Evolutionary conservation across 2,888 invertebrate genomes (phyloP), one percentile per base, ranked within the genome.

Genomic region (Altica lythri): DNA sequence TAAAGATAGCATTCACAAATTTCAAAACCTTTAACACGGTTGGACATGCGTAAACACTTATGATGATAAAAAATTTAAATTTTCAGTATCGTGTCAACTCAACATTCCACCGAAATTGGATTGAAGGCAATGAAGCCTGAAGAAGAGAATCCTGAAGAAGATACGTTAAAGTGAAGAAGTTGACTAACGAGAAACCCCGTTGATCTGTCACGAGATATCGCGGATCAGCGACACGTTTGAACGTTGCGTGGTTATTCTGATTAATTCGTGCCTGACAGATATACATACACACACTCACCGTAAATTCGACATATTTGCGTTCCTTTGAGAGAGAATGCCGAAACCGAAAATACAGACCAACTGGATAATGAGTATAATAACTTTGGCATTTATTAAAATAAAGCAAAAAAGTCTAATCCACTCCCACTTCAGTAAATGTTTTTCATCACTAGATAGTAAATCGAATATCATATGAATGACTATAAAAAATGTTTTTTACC

Each of bases 161-260:
- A 22, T 22, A 64, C 56, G 59, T 63, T 57, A 61, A 66, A 66
- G 62, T 67, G 68, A 63, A 70, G 66, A 69, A 69, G 69, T 69
- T 68, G 68, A 68, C 68, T 70, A 72, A 71, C 70, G 68, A 70
- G 69, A 61, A 60, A 66, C 67, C 69, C 68, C 63, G 68, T 61
- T 58, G 66, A 67, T 63, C 61, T 56, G 56, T 59, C 58, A 59
- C 58, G 60, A 63, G 68, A 70, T 70, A 70, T 55, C 60, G 27
- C 50, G 64, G 66, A 66, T 69, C 68, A 68, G 66, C 66, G 62
- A 63, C 66, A 66, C 63, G 63, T 66, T 58, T 60, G 64, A 66
- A 64, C 66, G 65, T 22, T 14, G 14, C 34, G 34, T 16, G 14
- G 8, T 34, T 34, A 34, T 16, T 16, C 34, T 34, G 34, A 34